Percentiles rank a stretch among this genome's conserved stretches.
Evolutionary conservation across 2,888 invertebrate genomes (phyloP).

Genomic region (Disparrhopalites patrizii): DNA sequence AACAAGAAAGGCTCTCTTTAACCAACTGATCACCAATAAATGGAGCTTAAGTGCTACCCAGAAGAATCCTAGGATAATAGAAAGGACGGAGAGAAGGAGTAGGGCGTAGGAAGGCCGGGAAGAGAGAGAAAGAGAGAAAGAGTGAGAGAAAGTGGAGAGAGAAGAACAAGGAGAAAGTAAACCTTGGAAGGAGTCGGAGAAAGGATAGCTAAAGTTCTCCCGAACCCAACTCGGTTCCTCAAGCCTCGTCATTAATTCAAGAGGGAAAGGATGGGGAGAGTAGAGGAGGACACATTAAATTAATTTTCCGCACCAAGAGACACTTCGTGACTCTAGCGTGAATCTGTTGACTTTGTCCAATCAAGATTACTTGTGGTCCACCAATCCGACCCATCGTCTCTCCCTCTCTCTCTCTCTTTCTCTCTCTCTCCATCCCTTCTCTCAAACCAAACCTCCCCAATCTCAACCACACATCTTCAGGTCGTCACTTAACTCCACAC

Average conservation of each 20-base stretch:
- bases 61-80: too few species aligned
- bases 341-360: slow-evolving; percentile 41
- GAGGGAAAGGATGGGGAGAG: slow-evolving; percentile 22
- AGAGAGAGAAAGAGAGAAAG: too few species aligned
- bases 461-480: slow-evolving; percentile 17
- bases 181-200: background rate
- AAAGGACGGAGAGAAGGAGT: too few species aligned
- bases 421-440: slow-evolving; percentile 15
- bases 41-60: slow-evolving; percentile 12
- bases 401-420: background rate
- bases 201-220: slow-evolving; percentile 18
- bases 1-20: too few species aligned
- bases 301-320: slow-evolving; percentile 37
- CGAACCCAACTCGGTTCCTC: slow-evolving; percentile 27
- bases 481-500: background rate
- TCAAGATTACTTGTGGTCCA: slow-evolving; percentile 46
- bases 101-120: too few species aligned
- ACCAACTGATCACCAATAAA: slow-evolving; percentile 25
- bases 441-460: slow-evolving; percentile 24
- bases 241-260: slow-evolving; percentile 32
- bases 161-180: background rate
- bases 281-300: slow-evolving; percentile 33
- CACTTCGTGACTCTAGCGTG: slow-evolving; percentile 29
- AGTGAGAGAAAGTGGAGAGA: background rate
- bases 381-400: slow-evolving; percentile 35